Conservation (phyloP, 2,888 invertebrate genomes). For the Cerceris ruficornis region DNA sequence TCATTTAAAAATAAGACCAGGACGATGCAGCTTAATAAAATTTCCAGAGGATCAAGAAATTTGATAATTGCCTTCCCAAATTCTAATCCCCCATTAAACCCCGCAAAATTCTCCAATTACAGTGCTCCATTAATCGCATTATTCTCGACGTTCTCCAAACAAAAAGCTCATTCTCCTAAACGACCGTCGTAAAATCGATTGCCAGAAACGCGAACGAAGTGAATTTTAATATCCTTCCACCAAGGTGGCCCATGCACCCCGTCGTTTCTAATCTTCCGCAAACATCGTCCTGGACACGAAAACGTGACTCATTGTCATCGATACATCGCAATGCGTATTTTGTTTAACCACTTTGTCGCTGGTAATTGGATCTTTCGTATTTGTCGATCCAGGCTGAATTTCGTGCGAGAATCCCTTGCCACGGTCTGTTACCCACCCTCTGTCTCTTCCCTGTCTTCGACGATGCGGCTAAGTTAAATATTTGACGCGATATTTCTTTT, state of each 20-base stretch:
- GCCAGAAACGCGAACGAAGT: neutral
- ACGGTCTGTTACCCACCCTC: slow-evolving; percentile 1
- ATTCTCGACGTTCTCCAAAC: too few relatives aligned
- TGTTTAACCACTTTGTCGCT: slow-evolving; percentile 46
- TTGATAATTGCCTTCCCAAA: too few relatives aligned
- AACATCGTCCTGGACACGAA: neutral
- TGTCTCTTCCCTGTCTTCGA: neutral
- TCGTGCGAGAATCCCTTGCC: slow-evolving; percentile 15
- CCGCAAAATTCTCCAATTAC: too few relatives aligned
- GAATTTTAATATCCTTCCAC: too few relatives aligned
- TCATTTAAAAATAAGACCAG: too few relatives aligned
- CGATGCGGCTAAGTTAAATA: slow-evolving; percentile 47
- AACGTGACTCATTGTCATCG: slow-evolving; percentile 33
- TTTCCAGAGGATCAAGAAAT: too few relatives aligned
- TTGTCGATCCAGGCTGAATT: slow-evolving; percentile 31
- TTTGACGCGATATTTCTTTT: slow-evolving; percentile 52
- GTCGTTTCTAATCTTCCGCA: slow-evolving; percentile 19
- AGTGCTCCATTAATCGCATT: too few relatives aligned
- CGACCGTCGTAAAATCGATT: neutral
- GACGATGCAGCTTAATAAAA: too few relatives aligned
- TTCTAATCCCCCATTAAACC: too few relatives aligned
- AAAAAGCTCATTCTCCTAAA: too few relatives aligned
- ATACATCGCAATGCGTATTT: slow-evolving; percentile 2
- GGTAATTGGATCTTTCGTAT: slow-evolving; percentile 51
- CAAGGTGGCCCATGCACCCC: neutral